These are phyloP conservation scores for Diabrotica virgifera DNA, from an alignment of 1,140 invertebrate species.

Conservation along the genomic window DNA sequence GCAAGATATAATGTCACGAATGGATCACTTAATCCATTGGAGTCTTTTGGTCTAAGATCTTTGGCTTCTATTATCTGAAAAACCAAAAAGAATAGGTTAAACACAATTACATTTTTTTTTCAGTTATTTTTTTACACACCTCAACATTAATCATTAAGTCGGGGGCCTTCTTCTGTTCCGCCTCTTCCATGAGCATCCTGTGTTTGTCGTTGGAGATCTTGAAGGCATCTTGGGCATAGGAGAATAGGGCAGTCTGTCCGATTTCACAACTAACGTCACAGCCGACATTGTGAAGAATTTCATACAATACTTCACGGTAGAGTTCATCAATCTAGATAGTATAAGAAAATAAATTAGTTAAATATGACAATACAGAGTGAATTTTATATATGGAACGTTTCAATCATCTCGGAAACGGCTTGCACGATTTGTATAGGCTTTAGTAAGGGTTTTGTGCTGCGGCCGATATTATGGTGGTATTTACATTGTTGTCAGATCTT, in stretches of 20 bases:
- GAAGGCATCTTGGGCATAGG: conserved; percentile 86
- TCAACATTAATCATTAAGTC: conserved; percentile 90
- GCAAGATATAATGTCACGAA: conserved; percentile 84
- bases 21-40: conserved; percentile 94
- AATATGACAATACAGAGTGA: no score
- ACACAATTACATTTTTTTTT: no score
- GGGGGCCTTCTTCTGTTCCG: conserved; percentile 78
- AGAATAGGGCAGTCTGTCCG: conserved; percentile 67
- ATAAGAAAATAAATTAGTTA: no score
- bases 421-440: no score
- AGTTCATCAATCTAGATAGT: conserved; percentile 76
- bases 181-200: conserved; percentile 62
- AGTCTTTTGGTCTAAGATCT: conserved; percentile 90
- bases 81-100: background rate
- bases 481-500: no score
- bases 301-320: conserved; percentile 88
- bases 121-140: conserved; percentile 50
- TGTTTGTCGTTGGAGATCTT: conserved; percentile 76
- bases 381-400: no score
- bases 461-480: no score
- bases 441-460: no score
- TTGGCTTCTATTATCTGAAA: conserved; percentile 75
- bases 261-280: conserved; percentile 67
- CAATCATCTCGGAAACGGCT: no score
- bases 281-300: conserved; percentile 88